Evolutionary conservation across 2,797 vertebrate genomes (phyloP).

Genomic region (Harpagifer antarcticus): DNA sequence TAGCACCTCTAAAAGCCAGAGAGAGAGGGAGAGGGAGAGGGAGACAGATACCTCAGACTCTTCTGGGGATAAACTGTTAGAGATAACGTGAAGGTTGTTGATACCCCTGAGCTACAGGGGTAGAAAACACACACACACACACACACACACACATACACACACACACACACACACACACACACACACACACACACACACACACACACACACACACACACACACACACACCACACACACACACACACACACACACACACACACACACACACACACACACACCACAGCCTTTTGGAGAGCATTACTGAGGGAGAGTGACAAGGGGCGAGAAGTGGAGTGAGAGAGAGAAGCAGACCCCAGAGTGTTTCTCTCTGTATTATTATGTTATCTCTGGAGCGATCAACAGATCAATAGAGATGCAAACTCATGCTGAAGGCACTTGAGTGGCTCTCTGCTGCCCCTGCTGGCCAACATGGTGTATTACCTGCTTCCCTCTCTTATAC

Average conservation of each 20-base stretch:
- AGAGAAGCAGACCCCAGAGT: slow-evolving; percentile 43
- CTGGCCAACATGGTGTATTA: not conserved
- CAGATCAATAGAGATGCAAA: slow-evolving; percentile 71
- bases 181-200: slow-evolving; percentile 7
- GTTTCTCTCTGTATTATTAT: slow-evolving; percentile 59
- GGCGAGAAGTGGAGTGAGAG: slow-evolving; percentile 18
- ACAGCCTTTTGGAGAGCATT: slow-evolving; percentile 48
- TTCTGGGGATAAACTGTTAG: slow-evolving; percentile 37
- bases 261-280: slow-evolving; percentile 19
- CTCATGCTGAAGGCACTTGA: slow-evolving; percentile 48
- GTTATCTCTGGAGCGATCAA: slow-evolving; percentile 32
- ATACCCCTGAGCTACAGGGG: slow-evolving; percentile 28
- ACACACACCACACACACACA: slow-evolving; percentile 2
- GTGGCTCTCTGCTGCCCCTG: slow-evolving; percentile 36
- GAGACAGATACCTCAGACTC: not conserved
- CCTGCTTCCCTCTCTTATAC: not conserved
- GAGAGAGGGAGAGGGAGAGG: not conserved
- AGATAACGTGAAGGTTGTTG: slow-evolving; percentile 55
- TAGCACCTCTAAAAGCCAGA: not conserved
- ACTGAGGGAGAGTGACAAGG: slow-evolving; percentile 20
- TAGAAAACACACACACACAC: slow-evolving; percentile 29
- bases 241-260: slow-evolving; percentile 10
- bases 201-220: slow-evolving; percentile 18
- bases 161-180: slow-evolving; percentile 7
- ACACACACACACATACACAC: slow-evolving; percentile 21